Conservation (phyloP, 1,140 invertebrate species). For the Potamilus streckersoni region DNA sequence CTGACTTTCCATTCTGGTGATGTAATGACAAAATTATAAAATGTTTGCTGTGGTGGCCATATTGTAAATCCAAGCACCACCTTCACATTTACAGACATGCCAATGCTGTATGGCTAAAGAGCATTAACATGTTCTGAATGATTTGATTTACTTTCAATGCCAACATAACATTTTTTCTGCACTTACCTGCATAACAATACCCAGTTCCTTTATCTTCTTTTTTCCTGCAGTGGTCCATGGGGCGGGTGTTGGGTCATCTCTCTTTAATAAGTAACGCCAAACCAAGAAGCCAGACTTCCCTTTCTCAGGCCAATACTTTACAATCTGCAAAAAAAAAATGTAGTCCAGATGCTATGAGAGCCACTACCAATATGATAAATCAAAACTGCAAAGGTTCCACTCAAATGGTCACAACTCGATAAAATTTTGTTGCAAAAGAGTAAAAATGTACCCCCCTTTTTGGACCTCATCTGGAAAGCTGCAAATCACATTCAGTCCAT, state of each 20-base stretch:
- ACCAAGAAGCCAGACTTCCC: constrained; percentile 84
- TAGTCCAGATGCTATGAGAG: not conserved
- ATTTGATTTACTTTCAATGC: not conserved
- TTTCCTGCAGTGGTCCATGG: constrained; percentile 86
- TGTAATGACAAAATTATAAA: no score
- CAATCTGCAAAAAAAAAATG: constrained; percentile 76
- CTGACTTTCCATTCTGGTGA: no score
- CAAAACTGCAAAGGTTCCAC: not conserved
- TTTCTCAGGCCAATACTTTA: constrained; percentile 86
- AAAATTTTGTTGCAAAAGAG: no score
- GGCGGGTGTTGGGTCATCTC: constrained; percentile 84
- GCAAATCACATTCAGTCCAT: no score
- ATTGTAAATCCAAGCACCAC: no score
- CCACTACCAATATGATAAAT: no score
- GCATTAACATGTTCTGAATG: no score
- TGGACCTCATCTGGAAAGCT: no score
- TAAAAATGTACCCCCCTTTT: no score
- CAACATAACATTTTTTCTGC: not conserved
- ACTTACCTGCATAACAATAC: constrained; percentile 63
- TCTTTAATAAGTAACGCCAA: constrained; percentile 83
- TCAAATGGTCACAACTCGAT: not conserved
- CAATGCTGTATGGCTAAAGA: no score
- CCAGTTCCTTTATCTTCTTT: constrained; percentile 67
- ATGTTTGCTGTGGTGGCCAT: no score
- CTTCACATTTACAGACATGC: no score